phyloP scores from a whole-genome alignment of 2,888 invertebrate genomes.

The Trimorus sp. region DNA sequence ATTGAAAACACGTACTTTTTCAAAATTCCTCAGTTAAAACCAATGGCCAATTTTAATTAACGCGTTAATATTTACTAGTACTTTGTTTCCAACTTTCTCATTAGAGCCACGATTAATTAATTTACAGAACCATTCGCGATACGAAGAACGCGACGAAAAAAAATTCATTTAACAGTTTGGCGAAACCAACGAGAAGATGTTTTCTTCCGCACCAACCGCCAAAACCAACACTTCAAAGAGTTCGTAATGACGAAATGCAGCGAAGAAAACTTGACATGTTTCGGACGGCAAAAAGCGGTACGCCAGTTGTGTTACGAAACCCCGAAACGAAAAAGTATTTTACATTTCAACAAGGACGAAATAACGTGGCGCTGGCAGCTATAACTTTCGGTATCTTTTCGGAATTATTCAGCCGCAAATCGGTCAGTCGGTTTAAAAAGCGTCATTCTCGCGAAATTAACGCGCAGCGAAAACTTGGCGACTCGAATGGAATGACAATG shows the following conservation, averaged over 20 bases:
- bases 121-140: no score
- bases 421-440: conserved; percentile 9
- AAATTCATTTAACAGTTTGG: no score
- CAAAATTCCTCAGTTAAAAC: no score
- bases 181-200: conserved; percentile 25
- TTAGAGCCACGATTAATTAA: not conserved
- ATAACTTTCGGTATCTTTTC: conserved; percentile 18
- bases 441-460: conserved; percentile 23
- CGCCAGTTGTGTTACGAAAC: conserved; percentile 33
- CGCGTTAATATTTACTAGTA: no score
- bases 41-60: no score
- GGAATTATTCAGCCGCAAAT: conserved; percentile 17
- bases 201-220: conserved; percentile 6
- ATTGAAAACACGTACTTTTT: no score
- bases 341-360: conserved; percentile 21
- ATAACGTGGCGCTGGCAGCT: not conserved
- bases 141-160: no score
- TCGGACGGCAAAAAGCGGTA: conserved; percentile 16
- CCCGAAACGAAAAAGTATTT: conserved; percentile 29
- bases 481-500: not conserved
- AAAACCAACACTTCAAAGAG: conserved; percentile 40
- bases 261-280: conserved; percentile 27
- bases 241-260: conserved; percentile 22
- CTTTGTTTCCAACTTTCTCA: conserved; percentile 5
- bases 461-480: conserved; percentile 3